These are phyloP conservation scores for Ageneiosus marmoratus DNA, from an alignment of 2,113 vertebrate species.

Conservation along the genomic window DNA sequence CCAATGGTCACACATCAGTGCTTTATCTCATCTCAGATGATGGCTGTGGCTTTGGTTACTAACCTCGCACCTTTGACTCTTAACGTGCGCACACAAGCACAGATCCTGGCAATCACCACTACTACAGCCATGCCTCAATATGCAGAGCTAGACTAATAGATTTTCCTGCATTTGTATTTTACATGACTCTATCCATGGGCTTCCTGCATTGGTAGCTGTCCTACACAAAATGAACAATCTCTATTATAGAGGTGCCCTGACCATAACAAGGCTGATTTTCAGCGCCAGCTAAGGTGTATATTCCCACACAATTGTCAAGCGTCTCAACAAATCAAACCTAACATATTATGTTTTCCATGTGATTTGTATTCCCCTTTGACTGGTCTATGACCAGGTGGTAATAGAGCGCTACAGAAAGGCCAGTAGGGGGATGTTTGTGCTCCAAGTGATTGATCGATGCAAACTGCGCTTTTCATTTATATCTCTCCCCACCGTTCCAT, in stretches of 20 bases:
- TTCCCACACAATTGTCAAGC: conserved; percentile 92
- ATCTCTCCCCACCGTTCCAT: conserved; percentile 77
- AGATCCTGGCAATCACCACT: not conserved
- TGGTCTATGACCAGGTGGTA: conserved; percentile 93
- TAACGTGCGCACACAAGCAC: conserved; percentile 24
- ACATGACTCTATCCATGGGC: conserved; percentile 87
- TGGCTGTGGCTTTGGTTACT: conserved; percentile 63
- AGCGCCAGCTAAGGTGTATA: conserved; percentile 82
- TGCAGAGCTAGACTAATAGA: conserved; percentile 84
- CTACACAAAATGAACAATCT: conserved; percentile 97
- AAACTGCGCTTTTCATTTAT: conserved; percentile 89
- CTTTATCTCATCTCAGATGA: conserved; percentile 81
- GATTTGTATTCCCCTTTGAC: conserved; percentile 98
- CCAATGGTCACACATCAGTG: conserved; percentile 80
- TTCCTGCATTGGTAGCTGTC: conserved; percentile 90
- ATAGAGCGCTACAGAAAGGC: conserved; percentile 90
- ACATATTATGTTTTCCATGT: conserved; percentile 95
- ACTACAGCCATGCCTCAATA: conserved; percentile 69
- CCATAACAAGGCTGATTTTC: conserved; percentile 95
- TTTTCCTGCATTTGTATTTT: conserved; percentile 88
- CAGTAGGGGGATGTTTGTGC: conserved; percentile 84
- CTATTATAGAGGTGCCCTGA: conserved; percentile 88
- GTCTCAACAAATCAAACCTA: conserved; percentile 97
- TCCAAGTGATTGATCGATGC: conserved; percentile 87
- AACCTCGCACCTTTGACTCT: not conserved